Conservation (phyloP, 2,113 vertebrate species). For the Mohoua ochrocephala region DNA sequence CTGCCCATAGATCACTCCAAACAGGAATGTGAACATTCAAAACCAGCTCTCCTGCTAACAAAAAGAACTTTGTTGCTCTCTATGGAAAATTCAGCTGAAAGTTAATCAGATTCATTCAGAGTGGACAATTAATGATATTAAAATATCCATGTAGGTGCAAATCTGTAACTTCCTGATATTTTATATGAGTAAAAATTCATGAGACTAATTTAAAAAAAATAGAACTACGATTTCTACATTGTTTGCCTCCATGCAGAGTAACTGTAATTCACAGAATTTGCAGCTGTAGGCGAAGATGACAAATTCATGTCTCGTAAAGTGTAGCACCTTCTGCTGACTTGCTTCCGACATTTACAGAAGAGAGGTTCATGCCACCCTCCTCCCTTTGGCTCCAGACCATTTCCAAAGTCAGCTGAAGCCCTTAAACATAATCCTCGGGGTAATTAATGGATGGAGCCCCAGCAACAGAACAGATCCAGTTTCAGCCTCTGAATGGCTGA, state of each 20-base stretch:
- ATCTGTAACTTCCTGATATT: neutral
- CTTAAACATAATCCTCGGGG: neutral
- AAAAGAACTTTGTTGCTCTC: neutral
- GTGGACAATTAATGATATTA: neutral
- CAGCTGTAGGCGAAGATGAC: neutral
- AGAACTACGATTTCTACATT: neutral
- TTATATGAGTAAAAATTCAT: neutral
- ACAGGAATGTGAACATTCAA: neutral
- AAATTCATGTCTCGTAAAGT: neutral
- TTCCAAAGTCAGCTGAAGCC: neutral
- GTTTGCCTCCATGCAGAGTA: neutral
- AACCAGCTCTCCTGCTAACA: neutral
- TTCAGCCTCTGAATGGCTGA: neutral
- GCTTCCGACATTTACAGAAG: neutral
- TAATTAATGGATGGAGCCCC: neutral
- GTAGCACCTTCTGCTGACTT: neutral
- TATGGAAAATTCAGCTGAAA: neutral
- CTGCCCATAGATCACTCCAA: neutral
- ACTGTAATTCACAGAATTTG: neutral
- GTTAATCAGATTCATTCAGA: neutral
- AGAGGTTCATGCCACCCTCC: neutral
- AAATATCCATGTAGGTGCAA: neutral
- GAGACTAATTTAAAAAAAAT: neutral
- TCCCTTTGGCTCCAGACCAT: neutral
- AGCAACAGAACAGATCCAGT: neutral